Evolutionary conservation across 2,797 vertebrate species (phyloP).

Genomic region (Lacerta agilis): DNA sequence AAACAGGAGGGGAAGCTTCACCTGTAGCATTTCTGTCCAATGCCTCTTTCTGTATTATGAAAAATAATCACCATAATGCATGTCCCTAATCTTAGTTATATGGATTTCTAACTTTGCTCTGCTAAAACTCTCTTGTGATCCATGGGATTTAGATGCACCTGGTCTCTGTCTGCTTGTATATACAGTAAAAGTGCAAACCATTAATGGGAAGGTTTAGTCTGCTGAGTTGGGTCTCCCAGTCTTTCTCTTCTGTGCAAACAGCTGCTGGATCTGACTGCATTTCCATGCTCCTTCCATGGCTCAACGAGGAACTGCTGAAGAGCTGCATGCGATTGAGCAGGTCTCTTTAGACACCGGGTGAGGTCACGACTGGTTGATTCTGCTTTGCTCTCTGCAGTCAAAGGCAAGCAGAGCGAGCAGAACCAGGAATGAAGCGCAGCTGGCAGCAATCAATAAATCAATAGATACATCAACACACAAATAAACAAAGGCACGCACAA

Average conservation of each 20-base stretch:
- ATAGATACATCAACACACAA: neutral
- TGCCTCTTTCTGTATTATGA: neutral
- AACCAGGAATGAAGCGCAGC: neutral
- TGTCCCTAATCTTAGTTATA: neutral
- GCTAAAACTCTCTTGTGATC: neutral
- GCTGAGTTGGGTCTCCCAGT: neutral
- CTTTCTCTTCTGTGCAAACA: neutral
- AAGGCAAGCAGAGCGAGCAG: neutral
- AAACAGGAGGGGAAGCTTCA: neutral
- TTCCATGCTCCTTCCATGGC: neutral
- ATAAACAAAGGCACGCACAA: neutral
- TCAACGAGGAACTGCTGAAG: neutral
- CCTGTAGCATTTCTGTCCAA: neutral
- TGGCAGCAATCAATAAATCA: slow-evolving; percentile 23
- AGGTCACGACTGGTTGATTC: neutral
- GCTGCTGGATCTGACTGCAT: slow-evolving; percentile 10
- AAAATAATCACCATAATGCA: neutral
- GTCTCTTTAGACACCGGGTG: neutral
- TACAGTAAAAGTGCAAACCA: neutral
- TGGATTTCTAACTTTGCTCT: neutral
- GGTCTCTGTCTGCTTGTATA: neutral
- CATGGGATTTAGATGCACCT: neutral
- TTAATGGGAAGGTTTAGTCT: neutral
- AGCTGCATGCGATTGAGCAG: neutral
- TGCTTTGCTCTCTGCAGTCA: neutral